phyloP scores from a whole-genome alignment of 2,888 invertebrate genomes.

The Heteropelma amictum region DNA sequence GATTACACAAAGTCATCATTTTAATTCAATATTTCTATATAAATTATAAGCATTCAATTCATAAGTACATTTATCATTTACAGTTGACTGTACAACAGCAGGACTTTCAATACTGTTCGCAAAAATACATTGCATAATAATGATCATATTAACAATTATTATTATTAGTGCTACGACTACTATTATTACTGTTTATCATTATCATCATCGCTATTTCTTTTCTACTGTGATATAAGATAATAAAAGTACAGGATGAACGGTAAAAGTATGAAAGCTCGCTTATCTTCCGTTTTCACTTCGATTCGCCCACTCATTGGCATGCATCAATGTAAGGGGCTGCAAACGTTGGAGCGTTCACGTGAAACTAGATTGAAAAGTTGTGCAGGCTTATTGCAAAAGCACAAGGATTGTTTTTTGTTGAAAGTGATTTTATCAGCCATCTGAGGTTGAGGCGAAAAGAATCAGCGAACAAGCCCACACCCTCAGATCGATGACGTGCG shows the following conservation, averaged over 20 bases:
- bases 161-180: slow-evolving; percentile 27
- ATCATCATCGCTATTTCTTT: slow-evolving; percentile 27
- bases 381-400: no score
- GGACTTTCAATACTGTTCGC: slow-evolving; percentile 76
- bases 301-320: background rate
- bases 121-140: slow-evolving; percentile 75
- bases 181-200: slow-evolving; percentile 20
- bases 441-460: no score
- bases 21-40: slow-evolving; percentile 77
- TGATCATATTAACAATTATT: slow-evolving; percentile 55
- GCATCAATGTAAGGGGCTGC: no score
- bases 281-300: slow-evolving; percentile 25
- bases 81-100: slow-evolving; percentile 75
- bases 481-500: no score
- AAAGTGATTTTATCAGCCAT: no score
- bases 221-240: no score
- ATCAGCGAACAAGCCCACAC: no score
- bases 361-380: no score
- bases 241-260: slow-evolving; percentile 57
- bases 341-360: no score
- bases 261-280: slow-evolving; percentile 33
- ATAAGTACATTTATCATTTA: slow-evolving; percentile 73
- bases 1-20: slow-evolving; percentile 76
- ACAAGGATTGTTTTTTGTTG: no score
- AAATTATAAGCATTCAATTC: slow-evolving; percentile 77